A percentile compares a stretch with the other conserved stretches of the same genome.
phyloP scores from a whole-genome alignment of 2,888 invertebrate species.

The Hermaeophaga mercurialis region DNA sequence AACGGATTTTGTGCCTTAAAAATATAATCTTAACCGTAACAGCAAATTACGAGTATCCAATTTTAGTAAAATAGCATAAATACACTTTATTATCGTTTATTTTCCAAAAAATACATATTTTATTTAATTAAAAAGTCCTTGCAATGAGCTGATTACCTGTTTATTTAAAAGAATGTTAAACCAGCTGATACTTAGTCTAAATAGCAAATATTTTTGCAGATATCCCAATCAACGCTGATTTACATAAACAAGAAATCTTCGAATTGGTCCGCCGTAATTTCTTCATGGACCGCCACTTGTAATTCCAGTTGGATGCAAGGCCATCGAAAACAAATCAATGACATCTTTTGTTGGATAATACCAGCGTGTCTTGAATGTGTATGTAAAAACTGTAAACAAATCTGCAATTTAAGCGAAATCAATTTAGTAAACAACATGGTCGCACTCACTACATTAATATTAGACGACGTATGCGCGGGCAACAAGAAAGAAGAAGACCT shows the following conservation, averaged over 20 bases:
- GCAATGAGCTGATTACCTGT: too few relatives aligned
- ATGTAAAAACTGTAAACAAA: slow-evolving; percentile 56
- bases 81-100: too few relatives aligned
- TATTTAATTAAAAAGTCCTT: too few relatives aligned
- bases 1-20: too few relatives aligned
- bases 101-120: too few relatives aligned
- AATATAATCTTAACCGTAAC: too few relatives aligned
- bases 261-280: slow-evolving; percentile 62
- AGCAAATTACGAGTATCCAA: too few relatives aligned
- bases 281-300: slow-evolving; percentile 57
- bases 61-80: too few relatives aligned
- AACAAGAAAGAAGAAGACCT: slow-evolving; percentile 50
- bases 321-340: slow-evolving; percentile 46
- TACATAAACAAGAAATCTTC: slow-evolving; percentile 63
- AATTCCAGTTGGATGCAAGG: slow-evolving; percentile 42
- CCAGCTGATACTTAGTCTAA: too few relatives aligned
- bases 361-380: slow-evolving; percentile 63
- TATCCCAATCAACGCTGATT: slow-evolving; percentile 69
- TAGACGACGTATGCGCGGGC: slow-evolving; percentile 49
- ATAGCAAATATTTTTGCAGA: too few relatives aligned
- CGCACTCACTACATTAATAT: slow-evolving; percentile 52
- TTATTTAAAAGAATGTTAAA: too few relatives aligned
- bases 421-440: slow-evolving; percentile 53
- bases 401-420: slow-evolving; percentile 50
- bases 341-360: slow-evolving; percentile 63